These are phyloP conservation scores for cat (Felis catus) DNA, from an alignment of 2,113 vertebrate species.

Conservation along the genomic window DNA sequence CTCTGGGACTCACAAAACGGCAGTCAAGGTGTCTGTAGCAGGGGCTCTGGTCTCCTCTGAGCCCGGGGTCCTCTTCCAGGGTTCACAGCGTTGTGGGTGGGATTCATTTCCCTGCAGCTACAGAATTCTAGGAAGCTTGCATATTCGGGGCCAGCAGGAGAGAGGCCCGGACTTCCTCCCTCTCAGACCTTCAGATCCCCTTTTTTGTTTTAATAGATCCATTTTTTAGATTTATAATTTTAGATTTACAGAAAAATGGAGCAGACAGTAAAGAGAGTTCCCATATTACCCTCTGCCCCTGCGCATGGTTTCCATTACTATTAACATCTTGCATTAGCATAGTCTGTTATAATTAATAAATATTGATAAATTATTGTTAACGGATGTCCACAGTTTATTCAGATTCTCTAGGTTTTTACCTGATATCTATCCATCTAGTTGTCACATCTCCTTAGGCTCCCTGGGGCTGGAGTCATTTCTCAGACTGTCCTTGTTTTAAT, in stretches of 20 bases:
- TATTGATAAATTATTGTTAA: not conserved
- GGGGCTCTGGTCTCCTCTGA: not conserved
- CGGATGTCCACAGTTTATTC: not conserved
- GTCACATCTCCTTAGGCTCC: not conserved
- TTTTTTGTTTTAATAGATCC: not conserved
- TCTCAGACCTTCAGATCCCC: not conserved
- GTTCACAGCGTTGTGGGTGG: not conserved
- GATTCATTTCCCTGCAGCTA: not conserved
- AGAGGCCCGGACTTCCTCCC: not conserved
- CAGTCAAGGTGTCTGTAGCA: not conserved
- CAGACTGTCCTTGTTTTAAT: not conserved
- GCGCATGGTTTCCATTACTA: not conserved
- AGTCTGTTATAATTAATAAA: not conserved
- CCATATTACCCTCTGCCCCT: not conserved
- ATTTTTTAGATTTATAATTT: not conserved
- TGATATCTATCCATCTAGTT: not conserved
- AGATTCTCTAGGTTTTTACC: not conserved
- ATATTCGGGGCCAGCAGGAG: not conserved
- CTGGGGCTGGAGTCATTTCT: not conserved
- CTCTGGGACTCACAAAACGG: not conserved
- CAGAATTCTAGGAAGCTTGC: not conserved
- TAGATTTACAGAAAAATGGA: slow-evolving; percentile 10
- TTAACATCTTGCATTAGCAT: not conserved
- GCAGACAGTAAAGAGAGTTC: not conserved
- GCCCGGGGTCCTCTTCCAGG: no score